A percentile compares a stretch with the other conserved stretches of the same genome.
Evolutionary conservation across 2,888 invertebrate genomes (phyloP).

Genomic region (Spisula subtruncata): DNA sequence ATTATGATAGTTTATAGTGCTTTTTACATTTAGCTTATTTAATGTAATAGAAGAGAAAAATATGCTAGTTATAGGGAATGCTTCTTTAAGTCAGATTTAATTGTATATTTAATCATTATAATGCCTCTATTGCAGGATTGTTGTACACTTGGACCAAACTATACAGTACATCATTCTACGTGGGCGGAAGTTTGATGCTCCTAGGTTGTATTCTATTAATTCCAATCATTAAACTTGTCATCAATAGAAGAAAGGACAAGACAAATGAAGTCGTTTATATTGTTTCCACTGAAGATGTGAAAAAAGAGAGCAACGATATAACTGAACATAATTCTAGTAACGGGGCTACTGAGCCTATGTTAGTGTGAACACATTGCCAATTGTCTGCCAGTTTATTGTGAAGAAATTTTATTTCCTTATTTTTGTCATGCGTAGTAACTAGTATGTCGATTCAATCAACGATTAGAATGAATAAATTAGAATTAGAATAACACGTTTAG

Average conservation of each 20-base stretch:
- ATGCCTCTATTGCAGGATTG: background rate
- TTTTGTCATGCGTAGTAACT: too few species aligned
- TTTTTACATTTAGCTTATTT: too few species aligned
- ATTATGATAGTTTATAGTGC: too few species aligned
- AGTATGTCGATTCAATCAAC: too few species aligned
- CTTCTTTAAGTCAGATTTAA: too few species aligned
- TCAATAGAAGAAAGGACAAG: background rate
- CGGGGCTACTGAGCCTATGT: background rate
- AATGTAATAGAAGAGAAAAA: too few species aligned
- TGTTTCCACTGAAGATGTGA: background rate
- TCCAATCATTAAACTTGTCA: background rate
- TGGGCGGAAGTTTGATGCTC: constrained; percentile 21
- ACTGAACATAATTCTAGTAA: background rate
- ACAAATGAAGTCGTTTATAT: background rate
- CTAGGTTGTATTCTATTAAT: constrained; percentile 26
- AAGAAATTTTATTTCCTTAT: too few species aligned
- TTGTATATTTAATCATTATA: too few species aligned
- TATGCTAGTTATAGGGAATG: too few species aligned
- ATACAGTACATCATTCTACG: constrained; percentile 40
- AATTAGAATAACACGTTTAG: too few species aligned
- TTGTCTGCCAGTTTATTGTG: too few species aligned
- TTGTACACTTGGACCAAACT: background rate
- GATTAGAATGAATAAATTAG: too few species aligned
- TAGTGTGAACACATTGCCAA: background rate
- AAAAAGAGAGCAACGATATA: background rate